Conservation (phyloP, 1,140 invertebrate species). For the Trinorchestia longiramus region DNA sequence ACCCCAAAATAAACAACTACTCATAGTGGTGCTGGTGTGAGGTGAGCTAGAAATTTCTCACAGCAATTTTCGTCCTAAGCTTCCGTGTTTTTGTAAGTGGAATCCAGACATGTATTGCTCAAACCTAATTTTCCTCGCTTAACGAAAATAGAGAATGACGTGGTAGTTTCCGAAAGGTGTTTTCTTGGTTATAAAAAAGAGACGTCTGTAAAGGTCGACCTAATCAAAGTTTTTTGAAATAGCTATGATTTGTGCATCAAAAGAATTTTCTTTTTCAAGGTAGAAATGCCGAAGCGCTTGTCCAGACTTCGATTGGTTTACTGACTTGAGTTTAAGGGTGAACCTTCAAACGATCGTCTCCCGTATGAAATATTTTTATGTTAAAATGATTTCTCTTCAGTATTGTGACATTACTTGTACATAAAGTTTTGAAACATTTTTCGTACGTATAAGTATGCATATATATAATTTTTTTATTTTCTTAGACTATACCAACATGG, state of each 20-base stretch:
- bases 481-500: neutral
- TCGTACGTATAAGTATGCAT: neutral
- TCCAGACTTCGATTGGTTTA: neutral
- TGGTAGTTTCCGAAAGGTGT: too few species aligned
- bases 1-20: too few species aligned
- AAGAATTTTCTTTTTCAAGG: neutral
- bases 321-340: neutral
- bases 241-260: neutral
- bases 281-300: neutral
- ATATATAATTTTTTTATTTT: neutral
- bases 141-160: too few species aligned
- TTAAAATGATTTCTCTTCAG: neutral
- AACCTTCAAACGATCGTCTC: neutral
- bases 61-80: neutral
- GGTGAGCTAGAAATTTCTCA: neutral
- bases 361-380: neutral
- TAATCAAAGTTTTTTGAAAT: neutral
- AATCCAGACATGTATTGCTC: neutral
- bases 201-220: neutral
- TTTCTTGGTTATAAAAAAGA: neutral
- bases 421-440: neutral
- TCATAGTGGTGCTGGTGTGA: too few species aligned
- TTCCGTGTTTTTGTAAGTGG: neutral
- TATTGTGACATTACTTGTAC: neutral
- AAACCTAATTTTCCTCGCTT: too few species aligned